These are phyloP conservation scores for Engraulis encrasicolus DNA, from an alignment of 2,113 vertebrate species.

Conservation along the genomic window DNA sequence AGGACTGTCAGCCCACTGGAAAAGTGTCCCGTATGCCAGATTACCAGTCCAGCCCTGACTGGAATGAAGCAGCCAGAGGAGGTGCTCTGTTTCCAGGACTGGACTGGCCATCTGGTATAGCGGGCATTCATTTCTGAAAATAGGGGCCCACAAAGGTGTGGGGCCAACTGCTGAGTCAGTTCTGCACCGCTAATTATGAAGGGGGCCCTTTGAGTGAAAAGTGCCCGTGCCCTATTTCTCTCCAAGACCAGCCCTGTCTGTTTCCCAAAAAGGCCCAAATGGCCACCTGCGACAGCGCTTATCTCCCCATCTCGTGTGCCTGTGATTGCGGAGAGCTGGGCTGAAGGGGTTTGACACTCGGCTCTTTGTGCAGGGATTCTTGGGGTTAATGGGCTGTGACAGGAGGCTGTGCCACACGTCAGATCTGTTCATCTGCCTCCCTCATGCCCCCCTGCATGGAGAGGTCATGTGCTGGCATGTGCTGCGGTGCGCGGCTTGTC, in stretches of 20 bases:
- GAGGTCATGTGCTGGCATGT: background rate
- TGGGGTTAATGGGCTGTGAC: constrained; percentile 43
- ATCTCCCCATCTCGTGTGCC: background rate
- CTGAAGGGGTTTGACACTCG: constrained; percentile 30
- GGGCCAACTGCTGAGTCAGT: too few species aligned
- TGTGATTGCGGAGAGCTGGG: background rate
- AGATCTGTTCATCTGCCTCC: constrained; percentile 22
- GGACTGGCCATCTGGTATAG: too few species aligned
- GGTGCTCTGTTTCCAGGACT: too few species aligned
- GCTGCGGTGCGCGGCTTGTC: background rate
- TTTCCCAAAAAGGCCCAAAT: constrained; percentile 33
- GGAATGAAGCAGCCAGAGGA: too few species aligned
- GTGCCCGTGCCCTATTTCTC: too few species aligned
- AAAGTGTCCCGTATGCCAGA: too few species aligned
- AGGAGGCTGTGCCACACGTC: constrained; percentile 20
- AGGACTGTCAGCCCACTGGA: too few species aligned
- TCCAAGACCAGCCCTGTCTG: constrained; percentile 3
- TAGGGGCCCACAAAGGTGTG: too few species aligned
- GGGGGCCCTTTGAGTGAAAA: too few species aligned
- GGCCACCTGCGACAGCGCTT: constrained; percentile 11
- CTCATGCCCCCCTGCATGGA: constrained; percentile 15
- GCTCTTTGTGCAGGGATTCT: constrained; percentile 44
- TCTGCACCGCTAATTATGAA: too few species aligned
- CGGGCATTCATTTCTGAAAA: too few species aligned
- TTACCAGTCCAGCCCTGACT: too few species aligned